phyloP scores from a whole-genome alignment of 2,888 invertebrate species.

The Agrilus biguttatus region DNA sequence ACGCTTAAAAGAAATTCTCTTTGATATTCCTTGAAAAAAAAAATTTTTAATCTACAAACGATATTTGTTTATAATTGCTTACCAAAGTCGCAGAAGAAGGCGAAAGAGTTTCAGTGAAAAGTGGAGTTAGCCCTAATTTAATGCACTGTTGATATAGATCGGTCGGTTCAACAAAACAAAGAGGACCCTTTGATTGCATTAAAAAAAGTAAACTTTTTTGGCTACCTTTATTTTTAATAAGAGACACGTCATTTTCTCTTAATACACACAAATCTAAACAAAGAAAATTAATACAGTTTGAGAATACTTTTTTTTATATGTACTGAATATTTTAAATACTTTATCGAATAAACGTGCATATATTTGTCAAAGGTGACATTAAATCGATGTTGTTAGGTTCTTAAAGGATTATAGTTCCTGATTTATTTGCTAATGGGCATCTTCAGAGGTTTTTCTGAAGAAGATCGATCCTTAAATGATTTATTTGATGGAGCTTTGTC shows the following conservation, averaged over 20 bases:
- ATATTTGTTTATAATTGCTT: slow-evolving; percentile 10
- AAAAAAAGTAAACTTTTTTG: slow-evolving; percentile 46
- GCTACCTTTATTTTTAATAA: slow-evolving; percentile 41
- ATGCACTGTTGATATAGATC: slow-evolving; percentile 42
- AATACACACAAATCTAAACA: slow-evolving; percentile 36
- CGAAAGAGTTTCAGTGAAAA: slow-evolving; percentile 32
- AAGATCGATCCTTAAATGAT: too few species aligned
- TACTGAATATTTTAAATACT: too few species aligned
- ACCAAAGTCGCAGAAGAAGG: slow-evolving; percentile 22
- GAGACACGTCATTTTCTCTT: slow-evolving; percentile 35
- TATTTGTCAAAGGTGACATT: too few species aligned
- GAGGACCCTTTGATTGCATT: slow-evolving; percentile 43
- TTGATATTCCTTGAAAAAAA: slow-evolving; percentile 32
- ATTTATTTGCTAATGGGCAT: too few species aligned
- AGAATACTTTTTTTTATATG: too few species aligned
- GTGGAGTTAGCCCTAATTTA: slow-evolving; percentile 43
- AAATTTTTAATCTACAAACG: background rate
- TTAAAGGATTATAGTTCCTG: too few species aligned
- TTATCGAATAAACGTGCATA: too few species aligned
- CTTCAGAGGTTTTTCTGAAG: too few species aligned
- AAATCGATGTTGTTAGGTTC: too few species aligned
- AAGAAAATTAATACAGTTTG: too few species aligned
- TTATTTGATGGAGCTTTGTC: background rate
- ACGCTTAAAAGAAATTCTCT: slow-evolving; percentile 63
- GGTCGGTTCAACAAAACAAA: slow-evolving; percentile 44